Evolutionary conservation across 2,888 invertebrate species (phyloP).

Genomic region (Netelia inedita): DNA sequence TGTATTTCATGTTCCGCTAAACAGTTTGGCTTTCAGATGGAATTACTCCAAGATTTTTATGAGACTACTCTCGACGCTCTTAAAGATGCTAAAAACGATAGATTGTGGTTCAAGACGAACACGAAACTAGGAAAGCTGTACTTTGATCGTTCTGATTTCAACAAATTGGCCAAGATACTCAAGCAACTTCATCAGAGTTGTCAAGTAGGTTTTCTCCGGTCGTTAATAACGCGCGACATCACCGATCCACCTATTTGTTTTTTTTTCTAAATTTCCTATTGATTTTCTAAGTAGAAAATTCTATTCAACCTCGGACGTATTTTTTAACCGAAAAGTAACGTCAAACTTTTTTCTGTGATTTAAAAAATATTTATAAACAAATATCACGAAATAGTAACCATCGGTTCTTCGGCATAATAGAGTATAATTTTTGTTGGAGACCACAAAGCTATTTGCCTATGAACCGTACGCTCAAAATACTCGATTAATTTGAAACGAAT

Average conservation of each 20-base stretch:
- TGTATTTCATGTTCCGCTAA: conserved; percentile 64
- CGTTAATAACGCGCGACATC: neutral
- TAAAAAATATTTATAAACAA: neutral
- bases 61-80: conserved; percentile 97
- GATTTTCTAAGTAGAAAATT: neutral
- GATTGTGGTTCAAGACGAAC: conserved; percentile 99
- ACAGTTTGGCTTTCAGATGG: conserved; percentile 90
- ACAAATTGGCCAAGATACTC: conserved; percentile 97
- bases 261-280: conserved; percentile 9
- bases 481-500: too few species aligned
- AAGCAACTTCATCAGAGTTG: conserved; percentile 99
- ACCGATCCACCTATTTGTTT: conserved; percentile 2
- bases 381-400: too few species aligned
- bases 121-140: conserved; percentile 99
- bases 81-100: conserved; percentile 99
- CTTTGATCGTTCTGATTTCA: conserved; percentile 97
- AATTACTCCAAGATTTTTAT: conserved; percentile 98
- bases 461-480: too few species aligned
- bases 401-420: neutral
- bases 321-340: conserved; percentile 11
- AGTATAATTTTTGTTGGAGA: neutral
- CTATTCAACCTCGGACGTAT: neutral
- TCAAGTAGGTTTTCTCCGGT: conserved; percentile 88
- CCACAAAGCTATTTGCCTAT: neutral
- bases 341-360: neutral